These are phyloP conservation scores for Apeira syringaria DNA, from an alignment of 2,888 invertebrate genomes.

Conservation along the genomic window DNA sequence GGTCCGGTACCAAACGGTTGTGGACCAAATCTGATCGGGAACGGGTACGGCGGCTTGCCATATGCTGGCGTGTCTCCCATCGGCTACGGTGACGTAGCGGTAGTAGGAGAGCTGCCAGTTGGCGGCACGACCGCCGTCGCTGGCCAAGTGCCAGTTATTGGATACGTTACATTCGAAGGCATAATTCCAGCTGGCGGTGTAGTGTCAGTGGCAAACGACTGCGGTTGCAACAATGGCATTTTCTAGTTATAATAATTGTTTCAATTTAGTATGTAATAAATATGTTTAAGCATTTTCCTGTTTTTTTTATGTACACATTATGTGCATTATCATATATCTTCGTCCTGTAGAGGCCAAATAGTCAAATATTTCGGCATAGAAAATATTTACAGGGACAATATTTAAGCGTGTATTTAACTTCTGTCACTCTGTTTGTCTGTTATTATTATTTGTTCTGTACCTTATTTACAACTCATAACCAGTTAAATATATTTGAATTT, in stretches of 20 bases:
- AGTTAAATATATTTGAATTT: too few relatives aligned
- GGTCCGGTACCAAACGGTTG: slow-evolving; percentile 25
- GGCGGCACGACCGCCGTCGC: slow-evolving; percentile 55
- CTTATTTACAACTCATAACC: too few relatives aligned
- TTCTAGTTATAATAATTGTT: background rate
- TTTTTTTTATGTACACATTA: too few relatives aligned
- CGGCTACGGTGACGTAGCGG: slow-evolving; percentile 56
- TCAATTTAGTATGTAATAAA: slow-evolving; percentile 11
- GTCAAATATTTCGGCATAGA: too few relatives aligned
- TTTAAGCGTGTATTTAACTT: too few relatives aligned
- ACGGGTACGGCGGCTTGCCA: background rate
- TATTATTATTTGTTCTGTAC: too few relatives aligned
- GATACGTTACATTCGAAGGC: slow-evolving; percentile 70
- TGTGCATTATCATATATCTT: too few relatives aligned
- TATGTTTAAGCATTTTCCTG: slow-evolving; percentile 8
- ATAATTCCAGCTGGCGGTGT: slow-evolving; percentile 63
- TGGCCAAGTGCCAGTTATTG: slow-evolving; percentile 69
- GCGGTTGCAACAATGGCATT: slow-evolving; percentile 36
- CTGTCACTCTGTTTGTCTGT: too few relatives aligned
- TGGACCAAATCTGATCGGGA: slow-evolving; percentile 5
- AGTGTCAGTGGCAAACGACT: slow-evolving; percentile 58
- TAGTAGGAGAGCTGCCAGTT: slow-evolving; percentile 61
- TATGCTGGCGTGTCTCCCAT: slow-evolving; percentile 26
- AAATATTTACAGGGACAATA: too few relatives aligned
- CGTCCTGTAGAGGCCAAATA: too few relatives aligned